These are phyloP conservation scores for Phyllostomus hastatus DNA, from an alignment of 2,113 vertebrate genomes.

Conservation along the genomic window DNA sequence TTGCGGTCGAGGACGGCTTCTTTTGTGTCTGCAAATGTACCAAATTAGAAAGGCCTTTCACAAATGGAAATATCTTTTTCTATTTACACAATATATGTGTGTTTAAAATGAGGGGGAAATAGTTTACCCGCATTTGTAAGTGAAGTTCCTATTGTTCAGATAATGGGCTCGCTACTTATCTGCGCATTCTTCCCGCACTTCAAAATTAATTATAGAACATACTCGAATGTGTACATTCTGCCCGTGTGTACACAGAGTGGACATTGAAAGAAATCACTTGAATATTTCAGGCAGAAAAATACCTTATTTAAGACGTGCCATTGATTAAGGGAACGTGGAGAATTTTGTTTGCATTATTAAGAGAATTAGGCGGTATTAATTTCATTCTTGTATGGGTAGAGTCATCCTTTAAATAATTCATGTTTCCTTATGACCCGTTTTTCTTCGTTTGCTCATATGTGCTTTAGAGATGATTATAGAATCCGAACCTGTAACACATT, in stretches of 20 bases:
- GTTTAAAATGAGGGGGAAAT: slow-evolving; percentile 75
- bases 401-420: slow-evolving; percentile 62
- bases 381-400: slow-evolving; percentile 27
- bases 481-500: not conserved
- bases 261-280: slow-evolving; percentile 24
- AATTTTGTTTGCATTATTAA: slow-evolving; percentile 66
- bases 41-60: slow-evolving; percentile 74
- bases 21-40: slow-evolving; percentile 78
- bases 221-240: slow-evolving; percentile 9
- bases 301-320: slow-evolving; percentile 52
- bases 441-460: slow-evolving; percentile 7
- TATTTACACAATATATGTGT: slow-evolving; percentile 78
- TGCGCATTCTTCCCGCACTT: not conserved
- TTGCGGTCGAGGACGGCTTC: slow-evolving; percentile 74
- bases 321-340: slow-evolving; percentile 40
- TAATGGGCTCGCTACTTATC: slow-evolving; percentile 60
- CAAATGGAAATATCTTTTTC: slow-evolving; percentile 80
- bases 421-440: slow-evolving; percentile 38
- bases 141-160: slow-evolving; percentile 70
- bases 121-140: slow-evolving; percentile 79
- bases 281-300: slow-evolving; percentile 47
- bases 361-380: slow-evolving; percentile 46
- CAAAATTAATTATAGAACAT: slow-evolving; percentile 60
- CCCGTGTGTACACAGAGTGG: slow-evolving; percentile 51
- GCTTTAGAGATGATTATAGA: slow-evolving; percentile 29